Base-by-base conservation (phyloP, 2,797 vertebrate genomes). In the Artibeus jamaicensis region DNA sequence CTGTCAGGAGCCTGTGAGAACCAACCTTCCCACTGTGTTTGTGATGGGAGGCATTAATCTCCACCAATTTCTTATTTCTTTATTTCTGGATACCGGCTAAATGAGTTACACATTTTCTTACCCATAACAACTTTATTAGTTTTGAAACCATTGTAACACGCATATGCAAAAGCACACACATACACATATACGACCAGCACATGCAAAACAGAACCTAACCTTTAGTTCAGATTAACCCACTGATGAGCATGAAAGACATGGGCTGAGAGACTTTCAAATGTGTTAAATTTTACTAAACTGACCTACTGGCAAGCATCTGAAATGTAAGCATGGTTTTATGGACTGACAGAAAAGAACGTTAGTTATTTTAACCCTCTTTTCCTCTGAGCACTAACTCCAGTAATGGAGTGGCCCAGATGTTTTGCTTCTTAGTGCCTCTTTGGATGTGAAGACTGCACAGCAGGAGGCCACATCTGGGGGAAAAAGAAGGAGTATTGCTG, bases 401-500 rank as follows among this genome's bases (percentile, higher is more conserved):
- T 93, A 92, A 96, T 46, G 57, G 95, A 90, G 73, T 22, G 29
- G 88, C 91, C 96, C 96, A 97, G 97, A 95, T 97, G 97, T 96
- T 96, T 26, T 1, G 24, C 50, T 93, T 96, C 86, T 94, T 89
- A 89, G 73, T 53, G 91, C 93, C 95, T 95, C 91, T 97, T 95
- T 96, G 94, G 77, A 96, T 50, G n/a, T 96, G 89, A 93, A 96
- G 96, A 94, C 57, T 86, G 85, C 94, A 82, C 96, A 97, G 97
- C 96, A 94, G 95, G 97, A 96, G 96, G 70, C 82, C 94, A 96
- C 97, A 97, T 96, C 96, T 98, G 97, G 95, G 94, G 16, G 9
- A 22, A 79, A 10, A 71, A 39, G 53, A 91, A 71, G 46, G 55
- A 78, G 76, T 53, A 82, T 21, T 57, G 39, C 65, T 73, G 29